Evolutionary conservation across 2,797 vertebrate genomes (phyloP).

Genomic region (Macroramphosus scolopax): DNA sequence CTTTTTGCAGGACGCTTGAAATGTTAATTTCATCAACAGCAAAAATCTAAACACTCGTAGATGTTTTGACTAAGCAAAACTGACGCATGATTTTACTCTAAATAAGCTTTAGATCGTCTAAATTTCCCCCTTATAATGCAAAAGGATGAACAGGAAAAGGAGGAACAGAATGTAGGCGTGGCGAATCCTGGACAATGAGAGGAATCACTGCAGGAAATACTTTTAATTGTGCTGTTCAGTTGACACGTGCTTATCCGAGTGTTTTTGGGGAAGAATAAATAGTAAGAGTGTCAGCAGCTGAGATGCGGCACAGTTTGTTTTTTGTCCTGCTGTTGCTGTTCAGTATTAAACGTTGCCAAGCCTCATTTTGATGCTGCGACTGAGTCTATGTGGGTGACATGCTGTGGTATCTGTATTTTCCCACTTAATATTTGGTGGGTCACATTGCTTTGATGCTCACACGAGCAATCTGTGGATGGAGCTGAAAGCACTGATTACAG

Average conservation of each 20-base stretch:
- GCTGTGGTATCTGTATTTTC: slow-evolving; percentile 22
- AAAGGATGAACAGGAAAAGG: no score
- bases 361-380: slow-evolving; percentile 63
- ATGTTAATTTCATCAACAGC: no score
- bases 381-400: slow-evolving; percentile 42
- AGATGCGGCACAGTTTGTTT: slow-evolving; percentile 51
- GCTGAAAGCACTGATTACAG: slow-evolving; percentile 37
- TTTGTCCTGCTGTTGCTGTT: slow-evolving; percentile 51
- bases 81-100: background rate
- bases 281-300: slow-evolving; percentile 46
- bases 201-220: slow-evolving; percentile 21
- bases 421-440: slow-evolving; percentile 14
- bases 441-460: slow-evolving; percentile 42
- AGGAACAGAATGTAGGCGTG: slow-evolving; percentile 13
- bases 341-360: slow-evolving; percentile 51
- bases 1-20: background rate
- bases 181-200: slow-evolving; percentile 28
- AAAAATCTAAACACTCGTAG: background rate
- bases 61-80: slow-evolving; percentile 17
- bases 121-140: no score
- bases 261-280: slow-evolving; percentile 32
- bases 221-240: slow-evolving; percentile 31
- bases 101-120: slow-evolving; percentile 20
- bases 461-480: slow-evolving; percentile 26
- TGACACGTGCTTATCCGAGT: slow-evolving; percentile 34